Percentiles rank a stretch among this genome's conserved stretches.
These are phyloP conservation scores for Pampusana beccarii DNA, from an alignment of 2,113 vertebrate species.

Conservation along the genomic window DNA sequence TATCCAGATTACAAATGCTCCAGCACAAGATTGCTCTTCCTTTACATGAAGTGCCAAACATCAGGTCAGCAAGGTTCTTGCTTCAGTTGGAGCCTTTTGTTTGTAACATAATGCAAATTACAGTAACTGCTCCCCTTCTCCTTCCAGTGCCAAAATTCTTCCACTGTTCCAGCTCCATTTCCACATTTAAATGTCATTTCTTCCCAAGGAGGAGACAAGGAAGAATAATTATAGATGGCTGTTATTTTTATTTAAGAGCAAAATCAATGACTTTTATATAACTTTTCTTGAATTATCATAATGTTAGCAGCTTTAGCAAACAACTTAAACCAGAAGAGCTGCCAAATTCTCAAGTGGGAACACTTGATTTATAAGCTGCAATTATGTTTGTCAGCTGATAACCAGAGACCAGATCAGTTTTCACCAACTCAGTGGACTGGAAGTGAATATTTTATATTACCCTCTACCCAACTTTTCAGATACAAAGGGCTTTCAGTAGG, in stretches of 20 bases:
- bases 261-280: neutral
- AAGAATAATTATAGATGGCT: neutral
- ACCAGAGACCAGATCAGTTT: constrained; percentile 17
- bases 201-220: neutral
- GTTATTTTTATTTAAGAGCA: constrained; percentile 11
- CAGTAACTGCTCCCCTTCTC: neutral
- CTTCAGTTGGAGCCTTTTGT: neutral
- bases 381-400: constrained; percentile 52
- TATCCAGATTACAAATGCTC: neutral
- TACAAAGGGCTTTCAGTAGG: neutral
- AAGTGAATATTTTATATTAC: constrained; percentile 34
- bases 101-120: neutral
- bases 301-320: neutral
- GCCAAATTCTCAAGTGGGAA: constrained; percentile 31
- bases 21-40: neutral
- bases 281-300: neutral
- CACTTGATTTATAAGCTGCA: constrained; percentile 21
- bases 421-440: constrained; percentile 11
- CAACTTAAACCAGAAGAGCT: neutral
- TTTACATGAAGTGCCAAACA: neutral
- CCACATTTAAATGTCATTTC: neutral
- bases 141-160: neutral
- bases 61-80: neutral
- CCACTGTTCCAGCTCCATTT: neutral
- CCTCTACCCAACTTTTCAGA: neutral